These are phyloP conservation scores for Microplitis manilae DNA, from an alignment of 2,888 invertebrate genomes.

Conservation along the genomic window DNA sequence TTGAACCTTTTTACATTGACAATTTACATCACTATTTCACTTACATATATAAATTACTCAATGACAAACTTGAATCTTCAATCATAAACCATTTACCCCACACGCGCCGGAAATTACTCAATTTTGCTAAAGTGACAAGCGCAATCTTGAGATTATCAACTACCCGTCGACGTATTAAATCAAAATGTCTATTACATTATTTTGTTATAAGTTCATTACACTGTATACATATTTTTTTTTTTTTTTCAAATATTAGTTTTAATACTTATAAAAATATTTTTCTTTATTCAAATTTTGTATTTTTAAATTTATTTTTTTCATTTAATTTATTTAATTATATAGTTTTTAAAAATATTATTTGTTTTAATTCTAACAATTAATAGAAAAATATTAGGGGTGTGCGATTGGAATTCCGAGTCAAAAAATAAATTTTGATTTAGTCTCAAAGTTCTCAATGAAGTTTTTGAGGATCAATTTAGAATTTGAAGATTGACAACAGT, in stretches of 20 bases:
- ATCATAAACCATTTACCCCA: constrained; percentile 1
- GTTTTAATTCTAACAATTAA: no score
- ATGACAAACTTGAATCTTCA: neutral
- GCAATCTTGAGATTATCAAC: constrained; percentile 37
- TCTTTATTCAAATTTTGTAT: no score
- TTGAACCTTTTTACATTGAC: neutral
- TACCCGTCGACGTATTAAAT: constrained; percentile 25
- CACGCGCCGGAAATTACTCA: constrained; percentile 40
- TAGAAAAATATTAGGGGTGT: no score
- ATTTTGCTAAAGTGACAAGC: constrained; percentile 34
- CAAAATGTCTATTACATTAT: constrained; percentile 2
- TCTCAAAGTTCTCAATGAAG: no score
- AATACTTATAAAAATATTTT: neutral
- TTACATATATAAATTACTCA: neutral
- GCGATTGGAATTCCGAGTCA: no score
- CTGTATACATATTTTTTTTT: neutral
- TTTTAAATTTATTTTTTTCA: no score
- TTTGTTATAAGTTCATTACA: neutral
- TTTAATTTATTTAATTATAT: no score
- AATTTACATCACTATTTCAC: neutral
- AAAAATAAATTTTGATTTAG: no score
- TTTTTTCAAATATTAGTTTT: neutral
- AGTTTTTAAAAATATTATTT: no score
- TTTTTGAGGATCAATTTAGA: no score
- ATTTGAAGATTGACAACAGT: no score